phyloP scores from a whole-genome alignment of 2,888 invertebrate species.

The Plemyria rubiginata region DNA sequence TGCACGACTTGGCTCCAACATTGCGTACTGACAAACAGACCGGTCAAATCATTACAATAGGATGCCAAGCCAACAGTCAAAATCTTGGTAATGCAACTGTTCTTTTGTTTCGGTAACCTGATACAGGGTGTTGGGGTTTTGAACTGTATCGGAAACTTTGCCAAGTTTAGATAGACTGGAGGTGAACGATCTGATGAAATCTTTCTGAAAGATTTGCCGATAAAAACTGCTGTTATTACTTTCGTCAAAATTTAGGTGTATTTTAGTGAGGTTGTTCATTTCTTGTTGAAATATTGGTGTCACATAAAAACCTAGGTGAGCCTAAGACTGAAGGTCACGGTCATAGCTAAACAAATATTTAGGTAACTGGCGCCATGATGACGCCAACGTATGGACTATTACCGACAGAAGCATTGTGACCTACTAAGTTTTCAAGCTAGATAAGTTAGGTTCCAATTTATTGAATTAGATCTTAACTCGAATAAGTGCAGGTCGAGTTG shows the following conservation, averaged over 20 bases:
- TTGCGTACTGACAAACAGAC: slow-evolving; percentile 31
- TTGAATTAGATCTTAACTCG: not conserved
- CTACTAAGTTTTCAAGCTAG: not conserved
- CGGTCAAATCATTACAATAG: slow-evolving; percentile 37
- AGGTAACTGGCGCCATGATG: slow-evolving; percentile 26
- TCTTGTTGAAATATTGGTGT: slow-evolving; percentile 7
- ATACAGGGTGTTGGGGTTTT: slow-evolving; percentile 28
- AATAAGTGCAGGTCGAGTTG: no score
- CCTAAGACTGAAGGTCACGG: slow-evolving; percentile 24
- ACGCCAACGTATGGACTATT: slow-evolving; percentile 6
- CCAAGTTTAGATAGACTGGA: slow-evolving; percentile 34
- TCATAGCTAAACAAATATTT: slow-evolving; percentile 21
- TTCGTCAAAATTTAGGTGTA: not conserved
- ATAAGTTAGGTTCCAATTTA: not conserved
- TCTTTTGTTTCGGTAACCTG: slow-evolving; percentile 41
- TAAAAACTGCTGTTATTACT: not conserved
- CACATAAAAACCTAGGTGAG: slow-evolving; percentile 18
- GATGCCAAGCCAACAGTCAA: slow-evolving; percentile 47
- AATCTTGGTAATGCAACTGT: slow-evolving; percentile 34
- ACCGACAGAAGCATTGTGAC: slow-evolving; percentile 4
- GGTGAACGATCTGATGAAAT: slow-evolving; percentile 35
- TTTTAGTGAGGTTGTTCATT: not conserved
- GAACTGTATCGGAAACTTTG: slow-evolving; percentile 23
- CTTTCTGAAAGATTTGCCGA: slow-evolving; percentile 21
- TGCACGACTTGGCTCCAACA: slow-evolving; percentile 39